A percentile compares a stretch with the other conserved stretches of the same genome.
These are phyloP conservation scores for Neoaliturus tenellus DNA, from an alignment of 2,888 invertebrate species.

Conservation along the genomic window DNA sequence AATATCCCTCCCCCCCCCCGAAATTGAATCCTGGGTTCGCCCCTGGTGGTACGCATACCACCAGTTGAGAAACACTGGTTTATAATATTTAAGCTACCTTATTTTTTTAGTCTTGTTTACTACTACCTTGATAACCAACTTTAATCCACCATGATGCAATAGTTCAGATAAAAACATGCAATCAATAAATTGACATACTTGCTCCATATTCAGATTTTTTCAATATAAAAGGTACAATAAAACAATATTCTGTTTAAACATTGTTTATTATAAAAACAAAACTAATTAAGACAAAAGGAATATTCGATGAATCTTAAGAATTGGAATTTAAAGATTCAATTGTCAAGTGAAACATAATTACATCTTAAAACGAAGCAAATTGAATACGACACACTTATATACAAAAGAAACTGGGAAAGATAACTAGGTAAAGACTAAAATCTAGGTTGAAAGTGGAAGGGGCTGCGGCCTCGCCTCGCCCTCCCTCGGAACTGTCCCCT, in stretches of 20 bases:
- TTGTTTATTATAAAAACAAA: background rate
- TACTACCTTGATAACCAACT: too few relatives aligned
- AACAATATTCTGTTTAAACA: background rate
- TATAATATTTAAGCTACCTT: too few relatives aligned
- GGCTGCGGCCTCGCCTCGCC: background rate
- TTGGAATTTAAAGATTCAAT: background rate
- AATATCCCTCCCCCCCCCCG: too few relatives aligned
- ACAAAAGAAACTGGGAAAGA: background rate
- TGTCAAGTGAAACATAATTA: background rate
- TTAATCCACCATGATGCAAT: too few relatives aligned
- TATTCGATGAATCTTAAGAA: background rate
- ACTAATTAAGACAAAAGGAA: background rate
- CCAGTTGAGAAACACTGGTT: too few relatives aligned
- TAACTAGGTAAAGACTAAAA: constrained; percentile 19
- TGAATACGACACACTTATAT: background rate
- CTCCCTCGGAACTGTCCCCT: constrained; percentile 8
- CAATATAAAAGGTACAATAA: too few relatives aligned
- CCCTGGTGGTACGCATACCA: too few relatives aligned
- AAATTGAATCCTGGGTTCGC: too few relatives aligned
- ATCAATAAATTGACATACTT: too few relatives aligned
- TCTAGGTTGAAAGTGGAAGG: constrained; percentile 36
- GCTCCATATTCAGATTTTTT: too few relatives aligned
- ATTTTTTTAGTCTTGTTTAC: too few relatives aligned
- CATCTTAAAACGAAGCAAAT: background rate
- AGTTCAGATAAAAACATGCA: too few relatives aligned